A percentile compares a stretch with the other conserved stretches of the same genome.
These are phyloP conservation scores for Crocidura indochinensis DNA, from an alignment of 2,797 vertebrate genomes.

Conservation along the genomic window DNA sequence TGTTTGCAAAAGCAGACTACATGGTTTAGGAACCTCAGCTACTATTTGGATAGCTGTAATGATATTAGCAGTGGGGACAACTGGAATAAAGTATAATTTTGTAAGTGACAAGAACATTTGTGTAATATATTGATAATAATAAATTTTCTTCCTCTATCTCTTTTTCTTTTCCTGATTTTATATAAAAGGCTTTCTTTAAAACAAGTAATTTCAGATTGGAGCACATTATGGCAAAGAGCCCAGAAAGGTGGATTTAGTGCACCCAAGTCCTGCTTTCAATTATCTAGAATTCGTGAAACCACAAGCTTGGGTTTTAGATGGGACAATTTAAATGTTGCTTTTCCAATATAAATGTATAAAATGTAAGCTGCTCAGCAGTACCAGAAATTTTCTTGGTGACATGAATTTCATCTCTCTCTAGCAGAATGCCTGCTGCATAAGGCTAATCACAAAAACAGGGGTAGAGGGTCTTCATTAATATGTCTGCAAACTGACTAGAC, in stretches of 20 bases:
- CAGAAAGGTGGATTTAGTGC: slow-evolving; percentile 76
- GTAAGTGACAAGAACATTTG: slow-evolving; percentile 64
- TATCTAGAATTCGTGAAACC: slow-evolving; percentile 80
- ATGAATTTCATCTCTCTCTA: slow-evolving; percentile 41
- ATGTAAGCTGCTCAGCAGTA: slow-evolving; percentile 67
- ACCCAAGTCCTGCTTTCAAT: slow-evolving; percentile 83
- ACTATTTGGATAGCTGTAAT: slow-evolving; percentile 34
- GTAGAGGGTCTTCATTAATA: slow-evolving; percentile 61
- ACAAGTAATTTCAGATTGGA: slow-evolving; percentile 75
- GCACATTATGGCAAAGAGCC: slow-evolving; percentile 56
- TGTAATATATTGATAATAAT: slow-evolving; percentile 57
- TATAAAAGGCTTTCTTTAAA: slow-evolving; percentile 68
- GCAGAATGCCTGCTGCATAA: background rate
- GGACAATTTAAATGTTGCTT: slow-evolving; percentile 81
- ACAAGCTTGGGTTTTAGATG: slow-evolving; percentile 77
- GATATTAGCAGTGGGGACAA: slow-evolving; percentile 49
- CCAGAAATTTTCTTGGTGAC: slow-evolving; percentile 46
- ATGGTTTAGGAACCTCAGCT: background rate
- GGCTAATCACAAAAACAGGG: slow-evolving; percentile 67
- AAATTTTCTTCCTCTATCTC: slow-evolving; percentile 59
- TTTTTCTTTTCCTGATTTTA: slow-evolving; percentile 56
- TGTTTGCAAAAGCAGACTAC: background rate
- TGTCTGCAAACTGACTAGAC: slow-evolving; percentile 74
- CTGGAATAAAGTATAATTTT: slow-evolving; percentile 37
- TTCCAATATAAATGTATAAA: slow-evolving; percentile 81